Base-by-base conservation (phyloP, 2,797 vertebrate species). In the Triplophysa yarkandensis region DNA sequence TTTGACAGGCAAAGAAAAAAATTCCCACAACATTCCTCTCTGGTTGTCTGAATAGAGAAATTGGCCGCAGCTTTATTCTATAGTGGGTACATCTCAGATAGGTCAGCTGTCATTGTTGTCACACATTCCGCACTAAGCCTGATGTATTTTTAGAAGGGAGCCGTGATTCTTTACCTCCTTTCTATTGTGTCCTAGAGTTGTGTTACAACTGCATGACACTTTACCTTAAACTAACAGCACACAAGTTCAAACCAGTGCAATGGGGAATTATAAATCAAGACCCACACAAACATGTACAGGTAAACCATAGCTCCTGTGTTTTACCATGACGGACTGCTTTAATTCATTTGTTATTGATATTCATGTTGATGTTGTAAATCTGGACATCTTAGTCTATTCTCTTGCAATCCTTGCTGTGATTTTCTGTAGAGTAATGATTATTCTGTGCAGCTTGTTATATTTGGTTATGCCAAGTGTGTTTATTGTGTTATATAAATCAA, bases 251-350 rank as follows among this genome's bases (percentile, higher is more conserved):
- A 85, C 80, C 76, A 80, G 67, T 84, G 85, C 90, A 83, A 98
- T 98, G 97, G 96, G 96, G 78, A 98, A 99, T 91, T 98, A 99
- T 85, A 98, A 99, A 91, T 98, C 96, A 72, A 94, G 96, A 92
- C 97, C 95, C 11, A 95, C 92, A 16, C 96, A 98, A 88, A 98
- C 95, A 2, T 98, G 96, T 76, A 98, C 97, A 85, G 96, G 96
- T 98, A 98, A 94, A 50, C 3, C 27, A 50, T 28, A 17, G 34
- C 19, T 52, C 25, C 32, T 48, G 68, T n/a, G 25, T 16, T 48
- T n/a, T n/a, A n/a, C n/a, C n/a, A 48, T 61, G 54, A 25, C 44
- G 10, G 27, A 25, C 23, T 11, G 13, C 17, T 43, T 41, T 16
- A 23, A 41, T 72, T 6, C 1, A 27, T 62, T 5, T 9, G 2